A percentile compares a stretch with the other conserved stretches of the same genome.
These are phyloP conservation scores for Microtus pennsylvanicus DNA, from an alignment of 2,113 vertebrate species.

Conservation along the genomic window DNA sequence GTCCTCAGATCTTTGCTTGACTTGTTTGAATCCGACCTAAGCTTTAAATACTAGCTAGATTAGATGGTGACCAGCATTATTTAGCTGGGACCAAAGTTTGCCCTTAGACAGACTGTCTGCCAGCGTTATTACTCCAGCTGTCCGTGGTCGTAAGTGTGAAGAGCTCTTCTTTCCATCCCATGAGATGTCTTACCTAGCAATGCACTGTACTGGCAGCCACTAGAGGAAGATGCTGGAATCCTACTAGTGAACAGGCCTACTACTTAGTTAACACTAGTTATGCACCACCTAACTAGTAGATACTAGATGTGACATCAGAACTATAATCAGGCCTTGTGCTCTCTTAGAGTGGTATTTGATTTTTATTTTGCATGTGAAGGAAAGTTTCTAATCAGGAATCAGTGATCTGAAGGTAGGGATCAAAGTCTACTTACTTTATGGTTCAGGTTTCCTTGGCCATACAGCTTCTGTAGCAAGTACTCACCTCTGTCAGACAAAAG, in stretches of 20 bases:
- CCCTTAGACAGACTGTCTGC: not conserved
- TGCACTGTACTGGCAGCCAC: too few species aligned
- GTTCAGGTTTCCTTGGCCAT: not conserved
- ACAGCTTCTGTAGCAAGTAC: not conserved
- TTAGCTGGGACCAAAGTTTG: not conserved
- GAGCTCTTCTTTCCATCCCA: not conserved
- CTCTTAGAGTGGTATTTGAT: constrained; percentile 2
- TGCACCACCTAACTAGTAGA: not conserved
- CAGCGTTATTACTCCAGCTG: not conserved
- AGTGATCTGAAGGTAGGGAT: not conserved
- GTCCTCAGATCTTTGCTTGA: not conserved
- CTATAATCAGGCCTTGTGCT: not conserved
- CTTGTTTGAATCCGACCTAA: not conserved
- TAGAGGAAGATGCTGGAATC: not conserved
- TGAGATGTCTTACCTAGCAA: not conserved
- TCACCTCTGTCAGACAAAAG: not conserved
- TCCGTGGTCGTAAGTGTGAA: not conserved
- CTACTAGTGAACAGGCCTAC: not conserved
- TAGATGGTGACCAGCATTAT: not conserved
- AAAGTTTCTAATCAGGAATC: not conserved
- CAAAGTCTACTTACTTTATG: not conserved
- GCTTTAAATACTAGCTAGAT: not conserved
- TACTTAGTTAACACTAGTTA: not conserved
- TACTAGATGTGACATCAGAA: constrained; percentile 22
- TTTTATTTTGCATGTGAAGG: constrained; percentile 16